phyloP scores from a whole-genome alignment of 2,113 vertebrate species.

The Propithecus coquereli region DNA sequence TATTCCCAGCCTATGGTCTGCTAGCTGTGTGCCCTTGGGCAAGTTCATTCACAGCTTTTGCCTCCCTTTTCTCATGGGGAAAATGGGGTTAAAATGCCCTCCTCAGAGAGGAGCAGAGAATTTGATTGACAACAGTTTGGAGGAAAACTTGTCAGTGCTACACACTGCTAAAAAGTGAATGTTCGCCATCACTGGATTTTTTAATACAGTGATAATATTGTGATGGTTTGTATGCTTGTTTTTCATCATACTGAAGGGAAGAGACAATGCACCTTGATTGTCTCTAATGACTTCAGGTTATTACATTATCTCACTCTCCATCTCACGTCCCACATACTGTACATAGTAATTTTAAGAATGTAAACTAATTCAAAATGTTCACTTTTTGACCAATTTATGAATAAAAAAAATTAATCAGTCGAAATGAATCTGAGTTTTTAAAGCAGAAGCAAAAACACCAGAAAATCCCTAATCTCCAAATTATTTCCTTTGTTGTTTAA shows the following conservation, averaged over 20 bases:
- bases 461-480: constrained; percentile 41
- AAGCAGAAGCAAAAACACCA: constrained; percentile 19
- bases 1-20: background rate
- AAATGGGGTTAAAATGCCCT: background rate
- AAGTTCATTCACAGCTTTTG: background rate
- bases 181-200: background rate
- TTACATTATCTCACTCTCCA: background rate
- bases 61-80: background rate
- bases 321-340: background rate
- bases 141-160: background rate
- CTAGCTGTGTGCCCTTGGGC: background rate
- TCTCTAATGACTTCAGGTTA: constrained; percentile 16
- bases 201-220: background rate
- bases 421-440: constrained; percentile 33
- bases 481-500: constrained; percentile 47
- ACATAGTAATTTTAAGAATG: constrained; percentile 26
- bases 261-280: constrained; percentile 40
- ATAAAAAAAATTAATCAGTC: constrained; percentile 1
- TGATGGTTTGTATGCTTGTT: background rate
- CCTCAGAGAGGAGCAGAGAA: background rate
- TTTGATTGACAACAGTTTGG: background rate
- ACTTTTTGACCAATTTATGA: background rate
- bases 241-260: background rate
- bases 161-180: background rate
- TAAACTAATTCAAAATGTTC: constrained; percentile 14